Evolutionary conservation across 1,140 invertebrate genomes (phyloP).

Genomic region (Nasonia longicornis): DNA sequence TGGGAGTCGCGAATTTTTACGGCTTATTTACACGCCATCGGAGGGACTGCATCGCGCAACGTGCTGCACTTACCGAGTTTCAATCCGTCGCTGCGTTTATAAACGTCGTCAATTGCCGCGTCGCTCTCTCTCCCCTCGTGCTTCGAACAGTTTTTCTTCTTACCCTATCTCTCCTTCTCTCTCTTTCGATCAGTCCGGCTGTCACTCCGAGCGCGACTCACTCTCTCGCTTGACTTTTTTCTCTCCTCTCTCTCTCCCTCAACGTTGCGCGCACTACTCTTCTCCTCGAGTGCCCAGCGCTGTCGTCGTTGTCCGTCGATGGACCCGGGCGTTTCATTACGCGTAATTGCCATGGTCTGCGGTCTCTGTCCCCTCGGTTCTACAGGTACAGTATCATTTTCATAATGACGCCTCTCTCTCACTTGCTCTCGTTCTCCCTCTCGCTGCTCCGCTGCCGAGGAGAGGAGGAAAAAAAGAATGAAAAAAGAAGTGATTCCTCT

Average conservation of each 20-base stretch:
- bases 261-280: neutral
- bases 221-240: neutral
- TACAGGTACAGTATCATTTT: slow-evolving; percentile 68
- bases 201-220: neutral
- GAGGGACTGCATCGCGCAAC: slow-evolving; percentile 26
- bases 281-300: slow-evolving; percentile 19
- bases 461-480: slow-evolving; percentile 13
- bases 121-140: neutral
- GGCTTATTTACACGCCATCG: slow-evolving; percentile 60
- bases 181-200: slow-evolving; percentile 16
- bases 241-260: slow-evolving; percentile 39
- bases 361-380: slow-evolving; percentile 61
- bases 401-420: slow-evolving; percentile 60
- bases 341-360: slow-evolving; percentile 67
- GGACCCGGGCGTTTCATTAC: slow-evolving; percentile 66
- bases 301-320: slow-evolving; percentile 32
- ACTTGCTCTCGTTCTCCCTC: neutral
- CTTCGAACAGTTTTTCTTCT: slow-evolving; percentile 6
- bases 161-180: neutral
- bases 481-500: slow-evolving; percentile 34
- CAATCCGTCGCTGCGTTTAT: slow-evolving; percentile 48
- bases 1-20: slow-evolving; percentile 55
- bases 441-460: slow-evolving; percentile 24
- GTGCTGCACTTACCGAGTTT: slow-evolving; percentile 52
- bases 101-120: slow-evolving; percentile 55